Evolutionary conservation across 2,888 invertebrate species (phyloP), one percentile per base, ranked within the genome.

Genomic region (Ophion costatus): DNA sequence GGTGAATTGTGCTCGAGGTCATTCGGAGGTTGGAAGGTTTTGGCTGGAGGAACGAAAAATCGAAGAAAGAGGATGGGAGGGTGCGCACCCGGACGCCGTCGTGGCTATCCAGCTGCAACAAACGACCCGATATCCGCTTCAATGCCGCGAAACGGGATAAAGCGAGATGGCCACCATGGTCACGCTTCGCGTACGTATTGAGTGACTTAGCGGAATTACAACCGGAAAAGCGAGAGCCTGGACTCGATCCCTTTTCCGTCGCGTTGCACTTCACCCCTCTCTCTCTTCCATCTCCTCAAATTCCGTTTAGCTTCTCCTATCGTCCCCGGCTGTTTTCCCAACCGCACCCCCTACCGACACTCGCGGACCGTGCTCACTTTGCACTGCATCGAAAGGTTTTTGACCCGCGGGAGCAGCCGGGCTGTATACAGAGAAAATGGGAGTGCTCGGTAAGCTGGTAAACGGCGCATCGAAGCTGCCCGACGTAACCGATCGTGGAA

Each of bases 131-230:
- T 33, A 77, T 77, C 22, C 20, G 74, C 77, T 80, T 77, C 73
- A 45, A 67, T 67, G 59, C 63, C 69, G 70, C 63, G 14, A 63
- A 78, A 78, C 63, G 69, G 69, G 84, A 77, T 66, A 73, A 77
- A 66, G 73, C 69, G 78, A 69, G 64, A 70, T 69, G 70, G 64
- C 56, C 63, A 57, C 33, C 77, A 63, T 38, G 70, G 81, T 84
- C 75, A 81, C 84, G 84, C 81, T 79, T 84, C 84, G 81, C 64
- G 64, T 81, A 81, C 81, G 84, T 81, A 78, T 81, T 84, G 81
- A 84, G 81, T 81, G 84, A 84, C 84, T 85, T 85, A 75, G 76
- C 75, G 82, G 71, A 76, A 82, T 85, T 79, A 79, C 75, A 76
- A 71, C 75, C 79, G 76, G 66, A 67, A 82, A 80, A 85, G 57